Conservation (phyloP, 92 coral and sea anemone genomes). For the Epizoanthus rinbou region DNA sequence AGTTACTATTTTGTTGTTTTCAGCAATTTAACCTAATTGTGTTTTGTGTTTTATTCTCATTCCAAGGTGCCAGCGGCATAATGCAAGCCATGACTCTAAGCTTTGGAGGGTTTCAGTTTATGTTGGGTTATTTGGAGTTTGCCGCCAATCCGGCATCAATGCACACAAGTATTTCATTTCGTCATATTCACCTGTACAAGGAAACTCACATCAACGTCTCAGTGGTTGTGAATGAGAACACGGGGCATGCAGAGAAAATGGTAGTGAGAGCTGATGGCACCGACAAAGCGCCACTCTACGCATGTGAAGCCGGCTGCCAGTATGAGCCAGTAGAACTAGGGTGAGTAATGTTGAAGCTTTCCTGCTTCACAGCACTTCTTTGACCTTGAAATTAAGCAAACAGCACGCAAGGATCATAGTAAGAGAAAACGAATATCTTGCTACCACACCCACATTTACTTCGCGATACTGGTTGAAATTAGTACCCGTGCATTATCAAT, state of each 20-base stretch:
- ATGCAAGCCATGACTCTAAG: slow-evolving; percentile 94
- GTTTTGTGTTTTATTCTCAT: not conserved
- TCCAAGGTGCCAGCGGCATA: slow-evolving; percentile 79
- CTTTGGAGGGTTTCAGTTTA: slow-evolving; percentile 96
- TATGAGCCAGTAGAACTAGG: slow-evolving; percentile 88
- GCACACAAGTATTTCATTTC: slow-evolving; percentile 91
- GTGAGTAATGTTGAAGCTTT: slow-evolving; percentile 48
- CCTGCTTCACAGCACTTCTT: not conserved
- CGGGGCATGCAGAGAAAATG: slow-evolving; percentile 92
- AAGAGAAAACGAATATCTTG: no score
- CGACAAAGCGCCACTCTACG: slow-evolving; percentile 78
- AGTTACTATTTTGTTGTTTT: no score
- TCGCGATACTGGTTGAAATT: no score
- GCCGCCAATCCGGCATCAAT: slow-evolving; percentile 99
- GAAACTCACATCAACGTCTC: slow-evolving; percentile 76
- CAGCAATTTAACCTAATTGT: no score
- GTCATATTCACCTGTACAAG: slow-evolving; percentile 85
- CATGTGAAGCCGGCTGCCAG: slow-evolving; percentile 99
- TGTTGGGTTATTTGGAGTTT: slow-evolving; percentile 92
- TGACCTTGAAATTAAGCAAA: not conserved
- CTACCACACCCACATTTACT: no score
- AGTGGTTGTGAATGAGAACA: slow-evolving; percentile 79
- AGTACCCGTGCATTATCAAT: no score
- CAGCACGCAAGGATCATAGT: no score
- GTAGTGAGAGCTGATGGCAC: slow-evolving; percentile 74